phyloP scores from a whole-genome alignment of 2,888 invertebrate species.

The Spicauda simplicius region DNA sequence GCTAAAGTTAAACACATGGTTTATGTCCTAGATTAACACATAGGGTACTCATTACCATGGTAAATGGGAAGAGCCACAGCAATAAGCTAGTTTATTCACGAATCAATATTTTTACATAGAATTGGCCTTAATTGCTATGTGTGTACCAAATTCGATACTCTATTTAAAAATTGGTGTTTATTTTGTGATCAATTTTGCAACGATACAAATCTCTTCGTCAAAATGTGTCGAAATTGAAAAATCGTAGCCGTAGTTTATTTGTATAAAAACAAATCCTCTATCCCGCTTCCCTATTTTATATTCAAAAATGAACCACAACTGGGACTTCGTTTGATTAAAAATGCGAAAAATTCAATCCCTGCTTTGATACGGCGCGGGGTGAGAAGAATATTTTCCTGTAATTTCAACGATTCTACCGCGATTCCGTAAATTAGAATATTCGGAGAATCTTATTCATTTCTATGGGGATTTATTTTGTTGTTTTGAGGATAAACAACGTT shows the following conservation, averaged over 20 bases:
- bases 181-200: neutral
- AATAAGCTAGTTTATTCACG: no score
- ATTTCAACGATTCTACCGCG: constrained; percentile 17
- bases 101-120: no score
- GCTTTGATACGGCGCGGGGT: constrained; percentile 49
- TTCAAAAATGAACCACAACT: constrained; percentile 54
- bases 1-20: no score
- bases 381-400: constrained; percentile 49
- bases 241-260: neutral
- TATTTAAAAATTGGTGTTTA: neutral
- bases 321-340: constrained; percentile 55
- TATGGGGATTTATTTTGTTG: constrained; percentile 13
- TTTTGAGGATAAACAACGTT: constrained; percentile 3
- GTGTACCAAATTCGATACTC: no score
- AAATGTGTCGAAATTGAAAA: neutral
- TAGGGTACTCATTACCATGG: no score
- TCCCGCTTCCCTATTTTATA: constrained; percentile 48
- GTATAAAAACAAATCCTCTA: constrained; percentile 3
- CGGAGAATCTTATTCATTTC: constrained; percentile 22
- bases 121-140: no score
- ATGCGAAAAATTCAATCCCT: constrained; percentile 50
- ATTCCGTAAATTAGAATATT: constrained; percentile 15
- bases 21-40: no score
- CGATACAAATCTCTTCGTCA: neutral
- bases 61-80: no score